Evolutionary conservation across 2,797 vertebrate genomes (phyloP).

Genomic region (Phataginus tetradactyla): DNA sequence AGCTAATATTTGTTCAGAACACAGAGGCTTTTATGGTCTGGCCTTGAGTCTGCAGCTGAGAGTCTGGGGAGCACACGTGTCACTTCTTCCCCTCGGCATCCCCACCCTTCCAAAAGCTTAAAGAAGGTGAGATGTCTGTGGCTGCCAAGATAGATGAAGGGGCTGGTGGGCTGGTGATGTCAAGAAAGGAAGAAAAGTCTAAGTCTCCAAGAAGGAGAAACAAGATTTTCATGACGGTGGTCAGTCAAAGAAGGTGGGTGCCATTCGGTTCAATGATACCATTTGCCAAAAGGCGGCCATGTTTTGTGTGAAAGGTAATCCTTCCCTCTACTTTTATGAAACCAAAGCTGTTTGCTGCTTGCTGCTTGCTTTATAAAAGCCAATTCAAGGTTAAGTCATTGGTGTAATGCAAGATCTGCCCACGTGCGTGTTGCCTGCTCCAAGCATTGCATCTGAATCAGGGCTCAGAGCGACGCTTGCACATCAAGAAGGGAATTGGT

Average conservation of each 20-base stretch:
- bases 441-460: rapidly evolving
- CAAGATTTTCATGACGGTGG: background rate
- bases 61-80: rapidly evolving
- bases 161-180: too few species aligned
- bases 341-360: background rate
- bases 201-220: background rate
- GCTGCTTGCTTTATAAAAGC: background rate
- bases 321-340: background rate
- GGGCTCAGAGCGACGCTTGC: background rate
- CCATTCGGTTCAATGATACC: too few species aligned
- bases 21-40: background rate
- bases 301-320: background rate
- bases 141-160: background rate
- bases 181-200: background rate
- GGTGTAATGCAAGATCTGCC: rapidly evolving
- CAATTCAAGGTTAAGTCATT: background rate
- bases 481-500: background rate
- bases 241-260: background rate
- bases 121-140: background rate
- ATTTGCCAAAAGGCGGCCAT: background rate
- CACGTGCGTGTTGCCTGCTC: rapidly evolving
- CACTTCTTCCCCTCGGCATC: background rate
- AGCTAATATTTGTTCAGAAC: background rate
- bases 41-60: background rate
- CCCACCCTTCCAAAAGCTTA: background rate